Evolutionary conservation across 2,113 vertebrate genomes (phyloP).

Genomic region (Cairina moschata): DNA sequence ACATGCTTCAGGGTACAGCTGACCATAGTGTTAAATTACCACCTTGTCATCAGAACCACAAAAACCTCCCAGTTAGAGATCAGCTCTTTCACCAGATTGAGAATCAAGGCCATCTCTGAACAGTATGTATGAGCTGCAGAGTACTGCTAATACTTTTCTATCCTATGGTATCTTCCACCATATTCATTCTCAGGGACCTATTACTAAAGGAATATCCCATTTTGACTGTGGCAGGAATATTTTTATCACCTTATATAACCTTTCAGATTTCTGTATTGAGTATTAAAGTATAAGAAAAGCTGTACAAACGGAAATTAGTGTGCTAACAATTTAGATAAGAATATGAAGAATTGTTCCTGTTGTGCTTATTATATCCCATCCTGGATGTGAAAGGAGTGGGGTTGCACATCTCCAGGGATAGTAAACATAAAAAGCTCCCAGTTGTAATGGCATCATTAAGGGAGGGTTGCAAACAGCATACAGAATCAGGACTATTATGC

Average conservation of each 20-base stretch:
- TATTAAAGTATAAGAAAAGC: neutral
- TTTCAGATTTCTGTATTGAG: neutral
- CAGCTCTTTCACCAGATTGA: neutral
- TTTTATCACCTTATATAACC: neutral
- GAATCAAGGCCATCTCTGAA: neutral
- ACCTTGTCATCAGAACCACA: neutral
- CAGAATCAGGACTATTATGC: neutral
- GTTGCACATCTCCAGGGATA: neutral
- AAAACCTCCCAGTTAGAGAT: neutral
- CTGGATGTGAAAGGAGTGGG: neutral
- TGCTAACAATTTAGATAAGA: neutral
- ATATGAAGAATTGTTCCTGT: neutral
- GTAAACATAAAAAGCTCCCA: neutral
- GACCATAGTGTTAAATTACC: conserved; percentile 7
- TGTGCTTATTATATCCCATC: neutral
- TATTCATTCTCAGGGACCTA: neutral
- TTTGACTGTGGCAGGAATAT: neutral
- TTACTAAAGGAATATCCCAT: neutral
- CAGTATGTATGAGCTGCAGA: neutral
- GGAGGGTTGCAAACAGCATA: neutral
- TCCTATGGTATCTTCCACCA: fast-evolving
- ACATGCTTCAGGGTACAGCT: conserved; percentile 47
- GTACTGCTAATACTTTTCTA: neutral
- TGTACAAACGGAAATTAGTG: neutral
- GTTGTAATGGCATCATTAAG: neutral